These are phyloP conservation scores for Brachymystax lenok DNA, from an alignment of 2,797 vertebrate genomes.

Conservation along the genomic window DNA sequence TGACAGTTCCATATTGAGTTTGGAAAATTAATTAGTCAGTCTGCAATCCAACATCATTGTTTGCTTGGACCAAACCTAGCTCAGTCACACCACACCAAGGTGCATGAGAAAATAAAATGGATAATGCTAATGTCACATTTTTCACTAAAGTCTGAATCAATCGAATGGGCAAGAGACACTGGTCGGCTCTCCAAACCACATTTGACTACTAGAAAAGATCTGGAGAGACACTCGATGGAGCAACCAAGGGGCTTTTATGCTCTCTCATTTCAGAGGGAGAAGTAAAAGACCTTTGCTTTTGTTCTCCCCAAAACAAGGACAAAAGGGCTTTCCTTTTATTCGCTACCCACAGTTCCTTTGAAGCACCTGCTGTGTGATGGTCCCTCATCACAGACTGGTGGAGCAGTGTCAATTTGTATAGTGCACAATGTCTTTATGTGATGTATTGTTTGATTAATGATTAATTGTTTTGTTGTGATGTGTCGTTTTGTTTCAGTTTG, in stretches of 20 bases:
- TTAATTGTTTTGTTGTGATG: no score
- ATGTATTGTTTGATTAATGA: no score
- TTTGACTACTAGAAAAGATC: not conserved
- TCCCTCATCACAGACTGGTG: not conserved
- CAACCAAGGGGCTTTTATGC: not conserved
- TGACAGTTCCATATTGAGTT: not conserved
- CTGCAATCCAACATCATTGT: no score
- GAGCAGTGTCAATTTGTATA: no score
- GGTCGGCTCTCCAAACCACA: not conserved
- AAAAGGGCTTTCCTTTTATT: not conserved
- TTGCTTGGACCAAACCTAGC: not conserved
- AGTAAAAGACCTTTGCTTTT: not conserved
- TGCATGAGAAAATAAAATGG: not conserved
- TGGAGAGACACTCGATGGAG: constrained; percentile 3
- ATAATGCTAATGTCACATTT: not conserved
- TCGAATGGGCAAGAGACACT: not conserved
- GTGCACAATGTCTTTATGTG: no score
- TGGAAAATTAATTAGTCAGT: no score
- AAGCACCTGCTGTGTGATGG: not conserved
- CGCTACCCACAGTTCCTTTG: constrained; percentile 3
- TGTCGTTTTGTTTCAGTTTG: no score
- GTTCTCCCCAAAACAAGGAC: constrained; percentile 5
- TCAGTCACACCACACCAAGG: not conserved
- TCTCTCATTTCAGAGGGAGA: constrained; percentile 1
- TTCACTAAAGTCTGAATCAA: not conserved